phyloP scores from a whole-genome alignment of 2,113 vertebrate species.

The Patagioenas fasciata region DNA sequence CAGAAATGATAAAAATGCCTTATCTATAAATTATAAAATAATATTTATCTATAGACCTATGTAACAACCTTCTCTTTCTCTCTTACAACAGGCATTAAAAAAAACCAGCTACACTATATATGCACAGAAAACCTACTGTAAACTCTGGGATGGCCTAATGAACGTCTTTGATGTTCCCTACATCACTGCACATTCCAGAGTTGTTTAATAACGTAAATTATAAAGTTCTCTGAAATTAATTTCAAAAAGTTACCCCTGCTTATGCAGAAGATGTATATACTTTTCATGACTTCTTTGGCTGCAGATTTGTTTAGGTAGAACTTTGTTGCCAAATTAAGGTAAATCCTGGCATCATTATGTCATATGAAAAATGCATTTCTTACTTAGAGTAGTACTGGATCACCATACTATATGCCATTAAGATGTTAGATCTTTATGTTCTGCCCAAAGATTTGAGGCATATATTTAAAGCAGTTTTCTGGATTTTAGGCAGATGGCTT shows the following conservation, averaged over 20 bases:
- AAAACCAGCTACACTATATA: not conserved
- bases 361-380: not conserved
- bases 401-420: not conserved
- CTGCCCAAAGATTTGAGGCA: not conserved
- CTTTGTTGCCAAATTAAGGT: not conserved
- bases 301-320: not conserved
- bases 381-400: not conserved
- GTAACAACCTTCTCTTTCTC: not conserved
- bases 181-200: not conserved
- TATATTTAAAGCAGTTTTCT: conserved; percentile 32
- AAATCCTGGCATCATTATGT: not conserved
- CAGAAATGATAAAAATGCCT: not conserved
- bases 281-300: not conserved
- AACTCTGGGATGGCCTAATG: not conserved
- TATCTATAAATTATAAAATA: not conserved
- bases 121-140: not conserved
- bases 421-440: not conserved
- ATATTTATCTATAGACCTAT: not conserved
- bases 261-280: not conserved
- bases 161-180: not conserved
- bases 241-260: not conserved
- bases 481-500: conserved; percentile 21
- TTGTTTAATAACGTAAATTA: not conserved
- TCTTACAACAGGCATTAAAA: not conserved
- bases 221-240: not conserved